Evolutionary conservation across 1,140 invertebrate genomes (phyloP).

Genomic region (Drosophila sp.): DNA sequence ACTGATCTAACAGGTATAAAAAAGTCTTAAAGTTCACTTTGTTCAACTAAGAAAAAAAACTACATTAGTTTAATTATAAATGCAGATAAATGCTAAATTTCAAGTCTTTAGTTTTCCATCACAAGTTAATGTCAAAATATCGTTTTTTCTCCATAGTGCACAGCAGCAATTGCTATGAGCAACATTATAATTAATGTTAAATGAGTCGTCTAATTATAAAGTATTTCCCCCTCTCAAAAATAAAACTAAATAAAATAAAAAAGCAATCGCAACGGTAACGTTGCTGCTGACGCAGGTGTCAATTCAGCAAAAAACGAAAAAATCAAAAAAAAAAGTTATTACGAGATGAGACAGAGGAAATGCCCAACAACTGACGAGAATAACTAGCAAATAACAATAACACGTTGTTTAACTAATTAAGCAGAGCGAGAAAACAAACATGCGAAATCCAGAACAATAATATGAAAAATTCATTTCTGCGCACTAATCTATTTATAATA

Average conservation of each 20-base stretch:
- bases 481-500: conserved; percentile 8
- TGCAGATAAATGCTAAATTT: too few species aligned
- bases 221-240: conserved; percentile 6
- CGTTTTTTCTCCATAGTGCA: too few species aligned
- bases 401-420: conserved; percentile 30
- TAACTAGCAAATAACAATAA: conserved; percentile 11
- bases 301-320: conserved; percentile 36
- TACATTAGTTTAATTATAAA: too few species aligned
- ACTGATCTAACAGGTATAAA: too few species aligned
- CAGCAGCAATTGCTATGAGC: conserved; percentile 12
- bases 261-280: not conserved
- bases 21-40: too few species aligned
- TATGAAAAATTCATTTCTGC: conserved; percentile 1
- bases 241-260: conserved; percentile 2
- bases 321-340: not conserved
- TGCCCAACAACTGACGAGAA: conserved; percentile 43
- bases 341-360: conserved; percentile 46
- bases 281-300: conserved; percentile 15
- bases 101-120: too few species aligned
- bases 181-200: conserved; percentile 61
- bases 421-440: not conserved
- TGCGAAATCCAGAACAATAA: not conserved
- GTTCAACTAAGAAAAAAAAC: too few species aligned
- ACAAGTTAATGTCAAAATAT: too few species aligned
- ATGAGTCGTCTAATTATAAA: conserved; percentile 59